These are phyloP conservation scores for Drosophila diplacantha DNA, from an alignment of 2,888 invertebrate species.

Conservation along the genomic window DNA sequence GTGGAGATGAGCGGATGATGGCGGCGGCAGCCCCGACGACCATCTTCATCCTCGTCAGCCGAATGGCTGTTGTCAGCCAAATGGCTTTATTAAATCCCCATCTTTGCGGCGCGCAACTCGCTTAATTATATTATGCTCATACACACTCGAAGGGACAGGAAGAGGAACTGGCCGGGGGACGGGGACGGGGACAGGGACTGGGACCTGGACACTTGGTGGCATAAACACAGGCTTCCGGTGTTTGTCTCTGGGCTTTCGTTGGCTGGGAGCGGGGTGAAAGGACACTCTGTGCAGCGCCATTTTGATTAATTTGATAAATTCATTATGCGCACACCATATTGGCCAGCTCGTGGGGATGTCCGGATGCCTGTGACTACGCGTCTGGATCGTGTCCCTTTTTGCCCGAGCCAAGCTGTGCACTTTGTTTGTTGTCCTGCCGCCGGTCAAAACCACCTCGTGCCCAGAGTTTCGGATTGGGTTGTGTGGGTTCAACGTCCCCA, in stretches of 20 bases:
- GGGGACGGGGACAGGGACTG: background rate
- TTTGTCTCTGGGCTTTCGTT: constrained; percentile 11
- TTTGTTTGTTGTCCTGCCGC: constrained; percentile 26
- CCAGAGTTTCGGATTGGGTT: constrained; percentile 12
- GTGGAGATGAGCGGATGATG: constrained; percentile 40
- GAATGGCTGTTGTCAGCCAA: constrained; percentile 52
- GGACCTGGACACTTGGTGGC: constrained; percentile 32
- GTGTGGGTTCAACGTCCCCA: constrained; percentile 55
- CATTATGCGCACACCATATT: constrained; percentile 73
- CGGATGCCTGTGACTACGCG: constrained; percentile 8
- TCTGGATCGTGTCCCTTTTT: constrained; percentile 32
- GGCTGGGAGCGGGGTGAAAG: constrained; percentile 4
- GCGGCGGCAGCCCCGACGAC: constrained; percentile 28
- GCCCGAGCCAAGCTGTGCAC: constrained; percentile 47
- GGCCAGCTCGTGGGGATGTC: constrained; percentile 35
- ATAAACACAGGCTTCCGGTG: constrained; percentile 50
- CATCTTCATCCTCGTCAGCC: constrained; percentile 34
- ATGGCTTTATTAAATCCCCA: constrained; percentile 73
- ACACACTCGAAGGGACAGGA: constrained; percentile 9
- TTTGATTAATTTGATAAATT: constrained; percentile 76
- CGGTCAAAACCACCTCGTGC: constrained; percentile 13
- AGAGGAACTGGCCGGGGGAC: background rate
- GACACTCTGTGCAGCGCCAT: constrained; percentile 48
- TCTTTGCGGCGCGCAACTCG: constrained; percentile 55
- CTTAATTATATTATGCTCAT: constrained; percentile 66